These are phyloP conservation scores for Mormyrops attenuatus DNA, from an alignment of 2,797 vertebrate genomes.

Conservation along the genomic window DNA sequence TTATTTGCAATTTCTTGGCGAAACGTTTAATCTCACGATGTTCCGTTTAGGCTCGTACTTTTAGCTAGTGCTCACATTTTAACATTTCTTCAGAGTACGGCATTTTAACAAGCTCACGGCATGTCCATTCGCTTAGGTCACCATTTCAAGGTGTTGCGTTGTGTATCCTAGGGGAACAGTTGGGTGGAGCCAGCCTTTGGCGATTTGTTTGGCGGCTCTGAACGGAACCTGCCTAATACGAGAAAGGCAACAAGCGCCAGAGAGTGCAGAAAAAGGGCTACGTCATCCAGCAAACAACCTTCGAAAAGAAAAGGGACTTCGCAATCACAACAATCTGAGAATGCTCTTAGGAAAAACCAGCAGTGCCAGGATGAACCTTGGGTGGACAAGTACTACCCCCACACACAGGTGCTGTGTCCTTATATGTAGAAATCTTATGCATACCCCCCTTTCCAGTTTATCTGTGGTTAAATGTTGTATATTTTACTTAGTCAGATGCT, in stretches of 20 bases:
- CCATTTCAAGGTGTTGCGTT: background rate
- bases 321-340: constrained; percentile 19
- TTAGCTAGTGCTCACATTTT: background rate
- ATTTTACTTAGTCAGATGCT: background rate
- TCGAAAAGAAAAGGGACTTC: constrained; percentile 59
- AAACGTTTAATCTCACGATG: background rate
- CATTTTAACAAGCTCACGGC: background rate
- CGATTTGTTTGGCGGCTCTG: constrained; percentile 54
- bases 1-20: background rate
- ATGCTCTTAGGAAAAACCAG: constrained; percentile 31
- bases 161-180: constrained; percentile 57
- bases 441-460: background rate
- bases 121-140: background rate
- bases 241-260: constrained; percentile 32
- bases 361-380: constrained; percentile 67
- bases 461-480: background rate
- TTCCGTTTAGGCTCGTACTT: background rate
- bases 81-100: background rate
- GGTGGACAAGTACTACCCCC: constrained; percentile 79
- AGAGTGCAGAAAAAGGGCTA: constrained; percentile 43
- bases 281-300: constrained; percentile 36
- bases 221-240: constrained; percentile 25
- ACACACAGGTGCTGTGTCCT: constrained; percentile 64
- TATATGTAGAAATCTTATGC: background rate
- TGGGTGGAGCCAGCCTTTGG: constrained; percentile 77